These are phyloP conservation scores for Eupsittula cactorum DNA, from an alignment of 2,113 vertebrate genomes.

Conservation along the genomic window DNA sequence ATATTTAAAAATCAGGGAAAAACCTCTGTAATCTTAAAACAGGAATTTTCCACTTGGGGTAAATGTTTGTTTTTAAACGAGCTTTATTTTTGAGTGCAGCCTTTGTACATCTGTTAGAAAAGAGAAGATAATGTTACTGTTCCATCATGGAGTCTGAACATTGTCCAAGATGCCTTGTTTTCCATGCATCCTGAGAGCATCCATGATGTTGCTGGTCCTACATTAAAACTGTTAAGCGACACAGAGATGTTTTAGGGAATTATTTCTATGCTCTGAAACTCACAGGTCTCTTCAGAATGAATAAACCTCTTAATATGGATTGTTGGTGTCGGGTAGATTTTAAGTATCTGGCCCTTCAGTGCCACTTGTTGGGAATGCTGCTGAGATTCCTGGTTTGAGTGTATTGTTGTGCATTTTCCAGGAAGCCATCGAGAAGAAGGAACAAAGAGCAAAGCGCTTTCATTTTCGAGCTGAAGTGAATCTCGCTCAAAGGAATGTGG, in stretches of 20 bases:
- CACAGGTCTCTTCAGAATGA: background rate
- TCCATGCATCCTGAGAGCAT: background rate
- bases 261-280: background rate
- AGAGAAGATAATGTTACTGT: background rate
- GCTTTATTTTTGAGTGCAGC: background rate
- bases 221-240: background rate
- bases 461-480: slow-evolving; percentile 89
- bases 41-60: background rate
- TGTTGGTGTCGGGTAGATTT: background rate
- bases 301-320: background rate
- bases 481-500: slow-evolving; percentile 84
- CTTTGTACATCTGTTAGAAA: background rate
- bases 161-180: background rate
- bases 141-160: background rate
- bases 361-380: background rate
- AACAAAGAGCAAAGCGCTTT: slow-evolving; percentile 93
- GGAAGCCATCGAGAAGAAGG: slow-evolving; percentile 97
- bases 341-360: background rate
- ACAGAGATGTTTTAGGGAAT: background rate
- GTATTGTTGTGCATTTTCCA: slow-evolving; percentile 49
- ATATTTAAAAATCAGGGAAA: background rate
- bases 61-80: background rate
- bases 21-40: background rate
- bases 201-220: background rate
- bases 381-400: background rate